Percentiles rank a stretch among this genome's conserved stretches.
These are phyloP conservation scores for Picathartes gymnocephalus DNA, from an alignment of 2,113 vertebrate species.

Conservation along the genomic window DNA sequence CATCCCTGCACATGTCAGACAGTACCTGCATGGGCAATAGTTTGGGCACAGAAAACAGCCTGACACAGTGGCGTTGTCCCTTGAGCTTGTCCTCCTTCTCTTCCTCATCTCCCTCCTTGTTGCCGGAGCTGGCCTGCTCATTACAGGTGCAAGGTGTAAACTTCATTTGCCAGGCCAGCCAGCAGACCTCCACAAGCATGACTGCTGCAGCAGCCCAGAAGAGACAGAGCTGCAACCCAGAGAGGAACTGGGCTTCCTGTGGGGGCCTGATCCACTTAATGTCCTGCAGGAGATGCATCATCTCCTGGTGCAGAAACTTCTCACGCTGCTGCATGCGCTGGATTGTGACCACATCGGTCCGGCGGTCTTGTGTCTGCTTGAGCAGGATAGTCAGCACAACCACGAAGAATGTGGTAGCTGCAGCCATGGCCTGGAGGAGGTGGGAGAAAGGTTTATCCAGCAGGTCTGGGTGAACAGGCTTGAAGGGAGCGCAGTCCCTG, in stretches of 20 bases:
- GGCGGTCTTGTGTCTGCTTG: too few species aligned
- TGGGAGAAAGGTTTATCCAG: not conserved
- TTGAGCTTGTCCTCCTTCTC: not conserved
- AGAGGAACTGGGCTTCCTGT: too few species aligned
- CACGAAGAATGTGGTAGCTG: fast-evolving
- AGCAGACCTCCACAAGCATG: not conserved
- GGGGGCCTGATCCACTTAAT: not conserved
- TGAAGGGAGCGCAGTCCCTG: not conserved
- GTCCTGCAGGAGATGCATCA: not conserved
- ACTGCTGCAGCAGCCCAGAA: not conserved
- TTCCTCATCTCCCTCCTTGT: not conserved
- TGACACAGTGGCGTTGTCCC: too few species aligned
- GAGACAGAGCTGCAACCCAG: not conserved
- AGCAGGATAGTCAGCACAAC: not conserved
- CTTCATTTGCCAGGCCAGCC: not conserved
- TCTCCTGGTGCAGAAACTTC: not conserved
- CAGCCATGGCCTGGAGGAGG: not conserved
- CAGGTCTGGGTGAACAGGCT: not conserved
- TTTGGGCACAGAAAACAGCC: not conserved
- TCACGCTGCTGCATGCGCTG: fast-evolving
- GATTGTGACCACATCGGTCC: fast-evolving
- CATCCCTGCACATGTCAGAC: too few species aligned
- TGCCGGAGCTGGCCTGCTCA: not conserved
- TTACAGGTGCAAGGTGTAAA: too few species aligned
- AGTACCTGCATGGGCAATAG: too few species aligned